Percentiles rank a stretch among this genome's conserved stretches.
Evolutionary conservation across 2,888 invertebrate species (phyloP).

Genomic region (Pecten maximus): DNA sequence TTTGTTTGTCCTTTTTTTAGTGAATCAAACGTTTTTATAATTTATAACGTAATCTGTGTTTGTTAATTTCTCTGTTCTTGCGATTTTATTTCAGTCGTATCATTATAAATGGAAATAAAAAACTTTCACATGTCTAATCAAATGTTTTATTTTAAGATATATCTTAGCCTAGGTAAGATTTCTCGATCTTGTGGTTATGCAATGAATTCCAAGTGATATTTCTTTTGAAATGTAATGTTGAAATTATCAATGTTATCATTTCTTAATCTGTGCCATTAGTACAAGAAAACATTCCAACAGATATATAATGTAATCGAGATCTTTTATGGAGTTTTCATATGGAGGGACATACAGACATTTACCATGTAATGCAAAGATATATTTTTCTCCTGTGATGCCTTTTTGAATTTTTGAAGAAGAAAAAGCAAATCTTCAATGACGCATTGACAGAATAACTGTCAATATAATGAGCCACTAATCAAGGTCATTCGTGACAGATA

Average conservation of each 20-base stretch:
- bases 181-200: background rate
- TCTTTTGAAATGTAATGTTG: background rate
- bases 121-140: background rate
- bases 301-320: background rate
- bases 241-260: constrained; percentile 22
- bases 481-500: no score
- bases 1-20: background rate
- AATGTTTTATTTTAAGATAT: background rate
- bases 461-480: no score
- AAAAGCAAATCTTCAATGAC: no score
- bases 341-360: no score
- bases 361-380: no score
- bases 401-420: no score
- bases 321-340: no score
- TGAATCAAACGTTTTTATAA: background rate
- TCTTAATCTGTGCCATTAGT: background rate
- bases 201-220: background rate
- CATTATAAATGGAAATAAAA: background rate
- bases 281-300: background rate
- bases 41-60: background rate
- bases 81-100: background rate
- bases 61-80: background rate
- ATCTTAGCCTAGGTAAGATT: background rate
- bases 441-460: no score
- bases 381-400: no score